phyloP scores from a whole-genome alignment of 2,888 invertebrate genomes.

The Scaptomyza tumidula region DNA sequence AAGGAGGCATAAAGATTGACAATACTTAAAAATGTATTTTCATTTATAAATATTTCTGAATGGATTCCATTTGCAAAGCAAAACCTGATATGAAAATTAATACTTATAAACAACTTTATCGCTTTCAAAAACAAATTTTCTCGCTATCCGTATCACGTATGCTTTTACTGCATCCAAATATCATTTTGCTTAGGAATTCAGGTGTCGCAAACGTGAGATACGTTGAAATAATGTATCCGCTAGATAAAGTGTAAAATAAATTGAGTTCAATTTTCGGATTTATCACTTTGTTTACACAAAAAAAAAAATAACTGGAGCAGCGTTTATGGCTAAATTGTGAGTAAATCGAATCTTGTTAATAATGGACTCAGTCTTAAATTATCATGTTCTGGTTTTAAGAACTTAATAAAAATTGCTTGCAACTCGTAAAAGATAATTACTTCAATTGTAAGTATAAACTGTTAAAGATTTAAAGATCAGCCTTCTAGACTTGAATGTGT shows the following conservation, averaged over 20 bases:
- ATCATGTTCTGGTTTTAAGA: not conserved
- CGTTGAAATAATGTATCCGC: slow-evolving; percentile 22
- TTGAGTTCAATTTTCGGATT: slow-evolving; percentile 17
- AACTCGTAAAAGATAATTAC: not conserved
- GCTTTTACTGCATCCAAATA: slow-evolving; percentile 5
- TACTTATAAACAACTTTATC: not conserved
- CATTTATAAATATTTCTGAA: too few species aligned
- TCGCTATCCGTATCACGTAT: slow-evolving; percentile 7
- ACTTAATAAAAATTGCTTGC: not conserved
- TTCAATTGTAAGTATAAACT: too few species aligned
- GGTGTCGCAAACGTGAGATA: slow-evolving; percentile 44
- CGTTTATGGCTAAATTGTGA: slow-evolving; percentile 3
- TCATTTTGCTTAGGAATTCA: slow-evolving; percentile 1
- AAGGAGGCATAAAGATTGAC: not conserved
- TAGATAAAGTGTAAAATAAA: slow-evolving; percentile 20
- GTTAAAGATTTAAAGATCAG: too few species aligned
- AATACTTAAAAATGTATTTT: not conserved
- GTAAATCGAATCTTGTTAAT: slow-evolving; percentile 17
- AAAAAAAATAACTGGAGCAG: slow-evolving; percentile 27
- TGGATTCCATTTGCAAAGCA: too few species aligned
- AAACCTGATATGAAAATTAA: not conserved
- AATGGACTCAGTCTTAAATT: slow-evolving; percentile 11
- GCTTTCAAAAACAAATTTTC: not conserved
- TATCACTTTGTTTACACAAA: slow-evolving; percentile 1
- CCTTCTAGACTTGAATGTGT: too few species aligned